phyloP scores from a whole-genome alignment of 1,140 invertebrate species.

The Polyergus mexicanus region DNA sequence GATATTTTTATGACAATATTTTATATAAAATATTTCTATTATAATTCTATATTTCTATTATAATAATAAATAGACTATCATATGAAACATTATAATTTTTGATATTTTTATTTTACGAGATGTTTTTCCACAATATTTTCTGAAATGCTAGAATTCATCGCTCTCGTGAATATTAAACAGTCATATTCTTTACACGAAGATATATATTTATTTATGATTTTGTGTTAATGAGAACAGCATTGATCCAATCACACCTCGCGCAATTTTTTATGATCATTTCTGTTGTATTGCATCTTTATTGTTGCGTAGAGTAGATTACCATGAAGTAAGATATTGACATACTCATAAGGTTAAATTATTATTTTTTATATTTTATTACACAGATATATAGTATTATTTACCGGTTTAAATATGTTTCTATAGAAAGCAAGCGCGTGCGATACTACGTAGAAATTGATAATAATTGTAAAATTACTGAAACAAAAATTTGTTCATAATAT shows the following conservation, averaged over 20 bases:
- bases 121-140: not conserved
- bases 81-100: not conserved
- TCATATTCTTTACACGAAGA: not conserved
- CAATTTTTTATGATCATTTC: slow-evolving; percentile 1
- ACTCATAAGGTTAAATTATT: slow-evolving; percentile 32
- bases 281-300: slow-evolving; percentile 10
- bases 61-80: not conserved
- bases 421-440: not conserved
- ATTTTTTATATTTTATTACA: slow-evolving; percentile 10
- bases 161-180: not conserved
- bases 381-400: not conserved
- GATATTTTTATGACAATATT: not conserved
- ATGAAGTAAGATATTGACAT: slow-evolving; percentile 43
- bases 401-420: not conserved
- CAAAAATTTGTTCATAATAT: not conserved
- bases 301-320: slow-evolving; percentile 40
- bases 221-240: not conserved
- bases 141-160: not conserved
- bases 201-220: not conserved
- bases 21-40: not conserved
- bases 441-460: not conserved
- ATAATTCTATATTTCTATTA: not conserved
- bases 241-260: too few species aligned
- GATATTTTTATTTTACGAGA: not conserved
- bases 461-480: not conserved